Conservation (phyloP, 1,140 invertebrate species). For the Cryptotermes secundus region DNA sequence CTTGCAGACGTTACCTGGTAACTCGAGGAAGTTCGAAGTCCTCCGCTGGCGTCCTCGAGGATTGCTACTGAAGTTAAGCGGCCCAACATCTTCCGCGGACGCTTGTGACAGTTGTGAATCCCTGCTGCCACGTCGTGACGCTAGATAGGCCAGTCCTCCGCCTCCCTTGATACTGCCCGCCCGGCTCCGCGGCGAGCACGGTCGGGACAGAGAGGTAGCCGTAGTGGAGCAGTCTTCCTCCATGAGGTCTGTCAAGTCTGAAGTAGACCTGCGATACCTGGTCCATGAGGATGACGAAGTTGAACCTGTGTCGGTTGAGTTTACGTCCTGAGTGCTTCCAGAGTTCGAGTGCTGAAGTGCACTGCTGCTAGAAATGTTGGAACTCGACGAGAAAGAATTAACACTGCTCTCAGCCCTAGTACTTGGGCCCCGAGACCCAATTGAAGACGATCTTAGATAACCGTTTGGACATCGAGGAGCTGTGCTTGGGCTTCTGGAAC, state of each 20-base stretch:
- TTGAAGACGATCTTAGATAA: background rate
- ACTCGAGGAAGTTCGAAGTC: constrained; percentile 82
- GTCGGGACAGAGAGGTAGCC: constrained; percentile 23
- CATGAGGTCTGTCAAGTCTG: constrained; percentile 36
- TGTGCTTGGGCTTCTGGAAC: background rate
- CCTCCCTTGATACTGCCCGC: constrained; percentile 33
- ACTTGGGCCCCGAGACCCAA: background rate
- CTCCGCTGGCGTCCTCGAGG: constrained; percentile 70
- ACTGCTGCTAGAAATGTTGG: no score
- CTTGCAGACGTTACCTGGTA: constrained; percentile 63
- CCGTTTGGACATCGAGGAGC: background rate
- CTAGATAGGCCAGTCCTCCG: constrained; percentile 62
- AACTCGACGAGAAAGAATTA: no score
- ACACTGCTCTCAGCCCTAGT: no score
- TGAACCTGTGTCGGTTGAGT: background rate
- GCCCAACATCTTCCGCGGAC: constrained; percentile 74
- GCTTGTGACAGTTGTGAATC: constrained; percentile 67
- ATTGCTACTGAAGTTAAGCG: constrained; percentile 73
- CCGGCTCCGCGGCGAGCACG: constrained; percentile 21
- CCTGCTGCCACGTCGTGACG: constrained; percentile 68
- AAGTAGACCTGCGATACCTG: constrained; percentile 33
- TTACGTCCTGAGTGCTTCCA: background rate
- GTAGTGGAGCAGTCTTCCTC: constrained; percentile 25
- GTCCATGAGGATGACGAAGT: constrained; percentile 28
- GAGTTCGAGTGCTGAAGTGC: no score